Evolutionary conservation across 2,797 vertebrate genomes (phyloP), one percentile per base, ranked within the genome.

Genomic region (Podarcis siculus): DNA sequence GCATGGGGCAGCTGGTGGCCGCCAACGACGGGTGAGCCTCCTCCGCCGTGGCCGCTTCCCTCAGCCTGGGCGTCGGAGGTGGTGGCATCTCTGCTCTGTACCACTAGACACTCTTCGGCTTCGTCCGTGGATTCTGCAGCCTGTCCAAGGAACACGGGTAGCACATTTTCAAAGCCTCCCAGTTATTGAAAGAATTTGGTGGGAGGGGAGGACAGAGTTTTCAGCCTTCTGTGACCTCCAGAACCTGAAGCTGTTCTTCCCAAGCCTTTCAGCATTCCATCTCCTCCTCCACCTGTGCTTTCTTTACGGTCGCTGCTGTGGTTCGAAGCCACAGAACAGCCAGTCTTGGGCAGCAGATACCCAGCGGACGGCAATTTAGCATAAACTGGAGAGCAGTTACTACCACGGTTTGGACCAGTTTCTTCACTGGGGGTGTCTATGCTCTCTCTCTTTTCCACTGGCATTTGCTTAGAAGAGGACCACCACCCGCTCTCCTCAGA

Each of bases 1-100:
- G 97, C 90, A 95, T 99, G 97, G 98, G 99, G 75, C 99, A 99
- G 95, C 95, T 99, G 90, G 98, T 99, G 95, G 98, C 98, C 0
- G 98, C 98, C 90, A 99, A 98, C 0, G 99, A 99, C 0, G 98
- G 98, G 89, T 99, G 97, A 10, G 23, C 23, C 15, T n/a, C 3
- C 8, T 2, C 21, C 0, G 8, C 21, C 1, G 8, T 1, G 23
- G 30, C 61, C 2, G 3, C 27, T 19, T 17, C n/a, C 9, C 13
- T 42, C 5, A 2, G 8, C 45, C 32, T 2, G 1, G 23, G 3
- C 10, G 10, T 19, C 75, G 3, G 67, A 27, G 61, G 19, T n/a
- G n/a, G 49, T 2, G 30, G 75, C 30, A 2, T 1, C 1, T 21
- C 17, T 3, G 39, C 25, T 83, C 66, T 55, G 0, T 39, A 27